Evolutionary conservation across 2,888 invertebrate species (phyloP).

Genomic region (Laothoe populi): DNA sequence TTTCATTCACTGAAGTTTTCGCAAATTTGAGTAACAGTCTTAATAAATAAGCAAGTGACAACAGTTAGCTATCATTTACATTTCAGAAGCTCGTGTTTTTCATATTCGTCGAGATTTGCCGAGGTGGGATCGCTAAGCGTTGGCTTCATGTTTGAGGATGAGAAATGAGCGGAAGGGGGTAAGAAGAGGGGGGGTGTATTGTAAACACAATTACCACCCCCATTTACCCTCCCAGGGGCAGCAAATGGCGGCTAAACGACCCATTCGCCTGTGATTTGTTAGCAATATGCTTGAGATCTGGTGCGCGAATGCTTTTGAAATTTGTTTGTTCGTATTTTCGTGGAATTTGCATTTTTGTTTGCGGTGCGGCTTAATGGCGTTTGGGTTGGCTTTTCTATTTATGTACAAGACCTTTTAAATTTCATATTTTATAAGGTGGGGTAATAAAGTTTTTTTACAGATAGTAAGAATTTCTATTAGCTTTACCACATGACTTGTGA

Average conservation of each 20-base stretch:
- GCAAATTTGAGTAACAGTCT: background rate
- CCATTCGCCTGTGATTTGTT: constrained; percentile 83
- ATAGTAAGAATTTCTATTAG: background rate
- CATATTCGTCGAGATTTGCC: constrained; percentile 63
- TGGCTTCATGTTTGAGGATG: constrained; percentile 72
- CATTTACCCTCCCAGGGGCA: constrained; percentile 60
- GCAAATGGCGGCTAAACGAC: constrained; percentile 83
- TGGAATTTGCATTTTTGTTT: constrained; percentile 48
- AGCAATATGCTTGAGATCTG: constrained; percentile 83
- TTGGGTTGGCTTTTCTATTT: constrained; percentile 15
- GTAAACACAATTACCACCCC: constrained; percentile 78
- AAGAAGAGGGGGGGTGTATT: constrained; percentile 60
- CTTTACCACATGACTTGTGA: no score
- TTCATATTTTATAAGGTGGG: background rate
- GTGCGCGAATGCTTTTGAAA: constrained; percentile 72
- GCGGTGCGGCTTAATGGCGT: constrained; percentile 41
- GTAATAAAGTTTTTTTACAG: constrained; percentile 4
- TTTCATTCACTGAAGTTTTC: no score
- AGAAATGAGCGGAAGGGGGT: constrained; percentile 74
- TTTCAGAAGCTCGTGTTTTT: constrained; percentile 51
- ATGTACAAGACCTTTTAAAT: constrained; percentile 5
- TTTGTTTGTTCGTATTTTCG: constrained; percentile 55
- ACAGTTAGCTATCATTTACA: constrained; percentile 31
- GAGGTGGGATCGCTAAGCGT: constrained; percentile 74
- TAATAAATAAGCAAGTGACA: background rate